Percentiles rank a stretch among this genome's conserved stretches.
Evolutionary conservation across 2,113 vertebrate species (phyloP).

Genomic region (Uria aalge): DNA sequence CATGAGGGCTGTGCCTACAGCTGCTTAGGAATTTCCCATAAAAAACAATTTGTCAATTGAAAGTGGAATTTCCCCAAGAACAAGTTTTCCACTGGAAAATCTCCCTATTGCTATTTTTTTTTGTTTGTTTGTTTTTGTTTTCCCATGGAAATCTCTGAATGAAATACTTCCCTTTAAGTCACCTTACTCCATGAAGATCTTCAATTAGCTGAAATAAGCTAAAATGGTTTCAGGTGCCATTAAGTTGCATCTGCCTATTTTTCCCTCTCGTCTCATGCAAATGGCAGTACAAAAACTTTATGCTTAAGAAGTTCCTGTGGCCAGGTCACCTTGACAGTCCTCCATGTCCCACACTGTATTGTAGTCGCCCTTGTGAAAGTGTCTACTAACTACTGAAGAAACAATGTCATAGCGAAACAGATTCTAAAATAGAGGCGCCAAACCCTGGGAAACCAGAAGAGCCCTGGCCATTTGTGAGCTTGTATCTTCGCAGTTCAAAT

Average conservation of each 20-base stretch:
- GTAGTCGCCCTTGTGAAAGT: not conserved
- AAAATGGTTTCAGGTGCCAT: not conserved
- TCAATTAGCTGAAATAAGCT: not conserved
- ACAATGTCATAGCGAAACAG: not conserved
- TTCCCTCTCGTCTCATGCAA: not conserved
- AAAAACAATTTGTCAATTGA: conserved; percentile 55
- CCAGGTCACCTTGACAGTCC: not conserved
- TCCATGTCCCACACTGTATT: not conserved
- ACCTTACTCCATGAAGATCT: not conserved
- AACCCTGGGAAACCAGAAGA: not conserved
- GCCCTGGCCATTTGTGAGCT: not conserved
- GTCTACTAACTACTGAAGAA: not conserved
- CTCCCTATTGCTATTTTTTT: conserved; percentile 31
- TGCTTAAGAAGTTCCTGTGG: not conserved
- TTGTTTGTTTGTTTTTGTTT: not conserved
- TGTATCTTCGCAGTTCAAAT: not conserved
- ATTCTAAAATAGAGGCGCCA: not conserved
- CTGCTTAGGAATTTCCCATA: conserved; percentile 59
- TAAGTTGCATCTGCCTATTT: not conserved
- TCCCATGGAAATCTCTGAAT: conserved; percentile 41
- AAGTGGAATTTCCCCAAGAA: conserved; percentile 52
- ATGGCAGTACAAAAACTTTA: not conserved
- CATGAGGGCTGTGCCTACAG: conserved; percentile 37
- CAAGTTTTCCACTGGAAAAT: conserved; percentile 63
- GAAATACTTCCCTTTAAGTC: conserved; percentile 36